These are phyloP conservation scores for Lutraria rhynchaena DNA, from an alignment of 1,140 invertebrate species.

Conservation along the genomic window DNA sequence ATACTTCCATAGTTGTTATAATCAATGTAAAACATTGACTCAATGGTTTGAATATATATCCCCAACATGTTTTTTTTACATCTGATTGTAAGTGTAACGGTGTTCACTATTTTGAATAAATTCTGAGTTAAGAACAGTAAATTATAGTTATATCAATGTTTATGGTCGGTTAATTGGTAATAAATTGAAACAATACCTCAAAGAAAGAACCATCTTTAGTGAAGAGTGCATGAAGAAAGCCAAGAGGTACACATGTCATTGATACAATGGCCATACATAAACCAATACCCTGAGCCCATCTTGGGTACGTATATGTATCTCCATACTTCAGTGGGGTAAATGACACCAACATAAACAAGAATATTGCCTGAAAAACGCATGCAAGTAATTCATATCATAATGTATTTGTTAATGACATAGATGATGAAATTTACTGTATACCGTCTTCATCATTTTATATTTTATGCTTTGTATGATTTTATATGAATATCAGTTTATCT, in stretches of 20 bases:
- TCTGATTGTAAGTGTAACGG: too few species aligned
- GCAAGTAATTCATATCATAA: background rate
- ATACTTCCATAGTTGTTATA: too few species aligned
- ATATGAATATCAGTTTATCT: too few species aligned
- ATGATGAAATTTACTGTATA: background rate
- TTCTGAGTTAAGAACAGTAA: too few species aligned
- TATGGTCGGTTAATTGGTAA: too few species aligned
- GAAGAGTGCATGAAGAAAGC: background rate
- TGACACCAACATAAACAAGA: constrained; percentile 57
- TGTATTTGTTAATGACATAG: background rate
- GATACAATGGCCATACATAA: constrained; percentile 53
- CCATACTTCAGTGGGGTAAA: constrained; percentile 68
- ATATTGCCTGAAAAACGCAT: constrained; percentile 62
- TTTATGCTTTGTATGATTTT: too few species aligned
- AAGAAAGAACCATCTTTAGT: constrained; percentile 9
- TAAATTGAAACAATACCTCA: too few species aligned
- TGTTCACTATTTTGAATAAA: too few species aligned
- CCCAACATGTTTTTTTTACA: too few species aligned
- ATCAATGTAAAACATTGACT: too few species aligned
- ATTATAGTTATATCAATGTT: too few species aligned
- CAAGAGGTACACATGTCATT: constrained; percentile 57
- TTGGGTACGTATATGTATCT: constrained; percentile 57
- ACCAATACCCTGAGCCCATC: constrained; percentile 60
- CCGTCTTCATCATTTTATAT: background rate
- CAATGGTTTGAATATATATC: too few species aligned